A percentile compares a stretch with the other conserved stretches of the same genome.
Evolutionary conservation across 2,797 vertebrate species (phyloP).

Genomic region (Tragelaphus eurycerus): DNA sequence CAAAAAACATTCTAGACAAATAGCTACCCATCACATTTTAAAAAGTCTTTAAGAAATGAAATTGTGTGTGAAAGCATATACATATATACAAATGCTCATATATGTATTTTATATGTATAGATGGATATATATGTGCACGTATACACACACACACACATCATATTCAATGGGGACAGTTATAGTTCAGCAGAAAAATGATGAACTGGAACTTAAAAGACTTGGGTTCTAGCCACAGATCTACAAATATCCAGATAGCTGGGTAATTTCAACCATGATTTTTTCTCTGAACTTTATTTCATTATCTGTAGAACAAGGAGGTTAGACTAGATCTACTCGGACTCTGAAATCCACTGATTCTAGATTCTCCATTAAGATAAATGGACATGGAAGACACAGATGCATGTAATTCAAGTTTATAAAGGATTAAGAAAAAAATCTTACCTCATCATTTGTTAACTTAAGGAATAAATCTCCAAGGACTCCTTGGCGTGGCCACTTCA

Average conservation of each 20-base stretch:
- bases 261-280: background rate
- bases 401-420: background rate
- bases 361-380: slow-evolving; percentile 16
- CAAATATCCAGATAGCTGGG: background rate
- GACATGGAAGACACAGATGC: background rate
- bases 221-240: background rate
- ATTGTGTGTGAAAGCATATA: background rate
- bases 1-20: background rate
- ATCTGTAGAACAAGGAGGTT: background rate
- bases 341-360: slow-evolving; percentile 11
- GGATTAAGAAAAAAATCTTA: slow-evolving; percentile 64
- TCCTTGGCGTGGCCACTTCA: slow-evolving; percentile 95
- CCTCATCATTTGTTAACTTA: slow-evolving; percentile 95
- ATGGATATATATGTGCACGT: background rate
- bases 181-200: background rate
- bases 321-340: background rate
- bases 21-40: background rate
- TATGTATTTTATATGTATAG: background rate
- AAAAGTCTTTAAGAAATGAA: background rate
- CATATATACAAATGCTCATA: background rate
- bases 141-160: background rate
- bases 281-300: background rate
- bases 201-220: background rate
- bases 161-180: background rate
- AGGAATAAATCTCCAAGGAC: slow-evolving; percentile 98